These are phyloP conservation scores for Gonocerus acuteangulatus DNA, from an alignment of 2,888 invertebrate genomes.

Conservation along the genomic window DNA sequence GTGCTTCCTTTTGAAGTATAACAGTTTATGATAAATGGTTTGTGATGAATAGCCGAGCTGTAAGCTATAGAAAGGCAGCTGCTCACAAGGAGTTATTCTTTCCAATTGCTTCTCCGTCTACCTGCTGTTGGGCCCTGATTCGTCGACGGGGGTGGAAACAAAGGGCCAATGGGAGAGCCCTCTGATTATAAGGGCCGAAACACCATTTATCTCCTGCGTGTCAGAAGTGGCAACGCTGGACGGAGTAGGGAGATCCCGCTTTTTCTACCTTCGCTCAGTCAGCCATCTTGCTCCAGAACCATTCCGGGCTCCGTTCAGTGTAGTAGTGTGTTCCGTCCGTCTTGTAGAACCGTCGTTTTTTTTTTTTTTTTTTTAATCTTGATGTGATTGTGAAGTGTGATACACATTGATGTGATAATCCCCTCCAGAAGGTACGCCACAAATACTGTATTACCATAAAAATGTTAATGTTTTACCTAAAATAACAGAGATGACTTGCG, in stretches of 20 bases:
- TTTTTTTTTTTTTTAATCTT: conserved; percentile 11
- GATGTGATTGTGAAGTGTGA: conserved; percentile 20
- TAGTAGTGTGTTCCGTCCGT: conserved; percentile 19
- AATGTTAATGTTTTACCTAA: conserved; percentile 10
- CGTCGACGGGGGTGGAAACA: conserved; percentile 17
- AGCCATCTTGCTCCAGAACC: conserved; percentile 32
- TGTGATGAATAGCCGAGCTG: conserved; percentile 4
- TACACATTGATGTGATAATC: conserved; percentile 11
- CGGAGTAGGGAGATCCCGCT: conserved; percentile 26
- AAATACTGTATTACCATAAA: neutral
- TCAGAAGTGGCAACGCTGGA: conserved; percentile 23
- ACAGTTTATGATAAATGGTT: conserved; percentile 21
- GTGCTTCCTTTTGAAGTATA: neutral
- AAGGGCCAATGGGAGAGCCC: conserved; percentile 23
- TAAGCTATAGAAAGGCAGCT: conserved; percentile 13
- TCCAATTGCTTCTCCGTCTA: conserved; percentile 17
- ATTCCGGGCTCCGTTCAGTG: conserved; percentile 25
- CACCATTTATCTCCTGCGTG: conserved; percentile 12
- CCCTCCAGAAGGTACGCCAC: conserved; percentile 6
- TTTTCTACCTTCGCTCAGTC: conserved; percentile 21
- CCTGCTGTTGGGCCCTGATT: conserved; percentile 22
- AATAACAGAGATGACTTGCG: conserved; percentile 29
- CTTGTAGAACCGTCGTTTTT: neutral
- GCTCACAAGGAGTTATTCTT: conserved; percentile 13
- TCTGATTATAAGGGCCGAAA: conserved; percentile 16